Evolutionary conservation across 2,113 vertebrate species (phyloP).

Genomic region (Prietella phreatophila): DNA sequence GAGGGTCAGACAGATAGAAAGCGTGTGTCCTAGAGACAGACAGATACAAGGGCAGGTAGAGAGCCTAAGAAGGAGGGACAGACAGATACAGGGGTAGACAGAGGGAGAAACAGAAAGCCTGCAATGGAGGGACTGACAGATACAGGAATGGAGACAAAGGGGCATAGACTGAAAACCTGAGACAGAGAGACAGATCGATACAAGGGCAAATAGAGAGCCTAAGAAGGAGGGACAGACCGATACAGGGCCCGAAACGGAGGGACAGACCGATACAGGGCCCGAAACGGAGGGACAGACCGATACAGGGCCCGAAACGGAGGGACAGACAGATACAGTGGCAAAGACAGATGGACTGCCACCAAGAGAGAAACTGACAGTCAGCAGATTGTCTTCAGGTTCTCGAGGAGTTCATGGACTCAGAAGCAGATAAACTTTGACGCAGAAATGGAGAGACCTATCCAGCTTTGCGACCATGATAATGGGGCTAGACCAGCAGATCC

Average conservation of each 20-base stretch:
- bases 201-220: neutral
- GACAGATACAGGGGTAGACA: neutral
- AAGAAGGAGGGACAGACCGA: neutral
- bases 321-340: no score
- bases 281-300: no score
- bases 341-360: neutral
- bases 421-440: neutral
- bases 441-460: neutral
- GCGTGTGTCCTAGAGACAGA: neutral
- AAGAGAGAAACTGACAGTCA: neutral
- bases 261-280: no score
- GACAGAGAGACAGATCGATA: neutral
- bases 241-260: no score
- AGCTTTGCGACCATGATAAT: neutral
- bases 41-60: neutral
- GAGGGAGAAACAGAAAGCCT: neutral
- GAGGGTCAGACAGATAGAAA: neutral
- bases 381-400: neutral
- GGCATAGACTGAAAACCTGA: neutral
- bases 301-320: no score
- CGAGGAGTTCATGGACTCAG: neutral
- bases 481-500: neutral
- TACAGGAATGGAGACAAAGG: no score
- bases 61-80: neutral
- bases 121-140: neutral